Conservation (phyloP, 1,140 invertebrate genomes). For the Lamellibrachia luymesi region DNA sequence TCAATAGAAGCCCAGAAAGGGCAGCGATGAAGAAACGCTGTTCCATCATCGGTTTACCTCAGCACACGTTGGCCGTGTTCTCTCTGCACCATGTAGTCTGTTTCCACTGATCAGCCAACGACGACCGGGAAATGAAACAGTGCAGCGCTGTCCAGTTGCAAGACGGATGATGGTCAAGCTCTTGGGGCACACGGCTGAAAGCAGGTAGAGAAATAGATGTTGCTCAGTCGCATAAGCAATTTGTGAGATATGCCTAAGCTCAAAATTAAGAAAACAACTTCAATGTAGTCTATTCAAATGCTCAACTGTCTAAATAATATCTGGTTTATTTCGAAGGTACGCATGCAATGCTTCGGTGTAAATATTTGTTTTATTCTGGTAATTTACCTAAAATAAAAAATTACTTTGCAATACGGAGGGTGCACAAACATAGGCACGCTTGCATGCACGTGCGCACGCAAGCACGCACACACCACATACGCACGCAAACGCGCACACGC, state of each 20-base stretch:
- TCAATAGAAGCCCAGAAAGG: background rate
- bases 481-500: no score
- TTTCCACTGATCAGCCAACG: background rate
- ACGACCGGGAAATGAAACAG: background rate
- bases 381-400: background rate
- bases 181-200: background rate
- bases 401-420: no score
- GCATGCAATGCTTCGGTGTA: no score
- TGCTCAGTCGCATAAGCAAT: no score
- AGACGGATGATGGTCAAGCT: background rate
- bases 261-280: background rate
- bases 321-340: background rate
- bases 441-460: no score
- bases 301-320: background rate
- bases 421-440: no score
- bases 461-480: no score
- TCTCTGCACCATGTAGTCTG: background rate
- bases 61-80: background rate
- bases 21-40: background rate
- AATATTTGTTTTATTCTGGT: background rate
- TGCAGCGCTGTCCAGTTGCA: background rate
- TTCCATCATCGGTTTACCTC: background rate
- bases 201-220: background rate
- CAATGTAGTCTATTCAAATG: background rate
- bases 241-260: no score